phyloP scores from a whole-genome alignment of 2,888 invertebrate species.

The Drosophila melanosoma region DNA sequence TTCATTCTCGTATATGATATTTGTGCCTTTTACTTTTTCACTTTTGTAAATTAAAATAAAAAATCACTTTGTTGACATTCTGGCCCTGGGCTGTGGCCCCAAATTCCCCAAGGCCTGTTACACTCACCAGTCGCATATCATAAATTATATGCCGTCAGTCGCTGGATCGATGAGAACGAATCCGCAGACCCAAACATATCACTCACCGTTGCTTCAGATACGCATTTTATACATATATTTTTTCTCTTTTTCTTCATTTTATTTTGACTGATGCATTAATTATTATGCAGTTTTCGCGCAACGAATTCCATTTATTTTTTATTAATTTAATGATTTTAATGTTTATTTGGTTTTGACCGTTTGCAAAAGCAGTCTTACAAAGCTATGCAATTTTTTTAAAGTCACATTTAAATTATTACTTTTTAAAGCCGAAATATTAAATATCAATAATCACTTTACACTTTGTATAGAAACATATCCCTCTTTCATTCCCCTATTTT shows the following conservation, averaged over 20 bases:
- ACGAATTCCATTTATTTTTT: conserved; percentile 36
- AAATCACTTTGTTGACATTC: conserved; percentile 73
- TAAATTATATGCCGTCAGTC: conserved; percentile 51
- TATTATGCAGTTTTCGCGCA: conserved; percentile 30
- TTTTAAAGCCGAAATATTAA: not conserved
- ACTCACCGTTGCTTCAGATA: conserved; percentile 19
- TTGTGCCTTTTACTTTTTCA: conserved; percentile 32
- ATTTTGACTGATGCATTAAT: conserved; percentile 38
- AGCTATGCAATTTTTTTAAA: not conserved
- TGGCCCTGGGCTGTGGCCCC: conserved; percentile 17
- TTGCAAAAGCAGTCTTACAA: no score
- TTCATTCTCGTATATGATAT: conserved; percentile 55
- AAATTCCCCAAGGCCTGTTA: conserved; percentile 13
- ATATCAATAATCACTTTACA: not conserved
- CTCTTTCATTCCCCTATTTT: not conserved
- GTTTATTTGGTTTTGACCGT: not conserved
- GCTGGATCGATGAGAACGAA: conserved; percentile 33
- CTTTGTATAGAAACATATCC: not conserved
- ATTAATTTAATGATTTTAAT: conserved; percentile 10
- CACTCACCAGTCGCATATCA: conserved; percentile 33
- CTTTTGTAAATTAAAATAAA: conserved; percentile 62
- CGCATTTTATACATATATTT: conserved; percentile 10
- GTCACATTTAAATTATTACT: not conserved
- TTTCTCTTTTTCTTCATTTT: conserved; percentile 7
- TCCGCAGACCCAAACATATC: conserved; percentile 17